Conservation (phyloP, 2,797 vertebrate species). For the Hypotaenidia okinawae region DNA sequence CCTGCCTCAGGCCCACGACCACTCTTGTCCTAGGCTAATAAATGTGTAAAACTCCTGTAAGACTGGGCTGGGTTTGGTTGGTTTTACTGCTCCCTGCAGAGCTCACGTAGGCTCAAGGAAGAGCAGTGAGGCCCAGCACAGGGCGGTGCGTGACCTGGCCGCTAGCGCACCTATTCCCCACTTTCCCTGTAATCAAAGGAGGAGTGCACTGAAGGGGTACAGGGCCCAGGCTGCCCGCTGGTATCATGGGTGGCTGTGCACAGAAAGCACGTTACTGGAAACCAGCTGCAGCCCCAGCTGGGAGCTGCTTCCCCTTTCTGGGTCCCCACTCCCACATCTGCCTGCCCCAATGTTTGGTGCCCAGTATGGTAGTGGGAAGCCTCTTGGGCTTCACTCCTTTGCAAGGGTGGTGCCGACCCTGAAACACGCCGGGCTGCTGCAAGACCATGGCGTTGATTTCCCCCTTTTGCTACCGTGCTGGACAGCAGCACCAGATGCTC, state of each 20-base stretch:
- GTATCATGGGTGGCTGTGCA: rapidly evolving
- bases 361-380: rapidly evolving
- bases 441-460: rapidly evolving
- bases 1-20: too few relatives aligned
- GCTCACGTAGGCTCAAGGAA: neutral
- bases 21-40: neutral
- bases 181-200: neutral
- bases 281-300: neutral
- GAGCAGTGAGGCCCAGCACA: rapidly evolving
- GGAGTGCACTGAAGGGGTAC: rapidly evolving
- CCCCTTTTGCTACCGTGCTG: rapidly evolving
- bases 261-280: rapidly evolving
- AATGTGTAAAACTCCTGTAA: neutral
- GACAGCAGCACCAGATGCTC: rapidly evolving
- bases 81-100: rapidly evolving
- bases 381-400: neutral
- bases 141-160: rapidly evolving
- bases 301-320: neutral
- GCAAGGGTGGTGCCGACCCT: too few relatives aligned
- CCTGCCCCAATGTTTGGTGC: neutral
- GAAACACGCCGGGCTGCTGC: neutral
- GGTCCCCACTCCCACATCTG: neutral
- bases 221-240: rapidly evolving
- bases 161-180: rapidly evolving
- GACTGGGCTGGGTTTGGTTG: neutral